Evolutionary conservation across 2,113 vertebrate genomes (phyloP).

Genomic region (Eonycteris spelaea): DNA sequence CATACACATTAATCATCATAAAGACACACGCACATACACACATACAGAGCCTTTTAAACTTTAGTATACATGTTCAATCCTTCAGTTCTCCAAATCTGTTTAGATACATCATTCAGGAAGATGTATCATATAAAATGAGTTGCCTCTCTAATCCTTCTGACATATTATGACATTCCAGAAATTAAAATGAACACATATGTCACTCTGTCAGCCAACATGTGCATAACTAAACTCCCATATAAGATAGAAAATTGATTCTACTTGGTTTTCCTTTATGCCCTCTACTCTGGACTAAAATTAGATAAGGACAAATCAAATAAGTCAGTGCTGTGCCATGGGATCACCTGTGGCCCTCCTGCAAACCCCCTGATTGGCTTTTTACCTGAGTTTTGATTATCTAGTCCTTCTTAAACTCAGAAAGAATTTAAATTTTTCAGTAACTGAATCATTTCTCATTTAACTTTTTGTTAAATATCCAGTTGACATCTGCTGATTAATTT

Average conservation of each 20-base stretch:
- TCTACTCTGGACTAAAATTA: not conserved
- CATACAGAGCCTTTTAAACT: not conserved
- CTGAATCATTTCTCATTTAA: not conserved
- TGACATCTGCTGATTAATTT: not conserved
- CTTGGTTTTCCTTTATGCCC: not conserved
- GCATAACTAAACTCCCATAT: not conserved
- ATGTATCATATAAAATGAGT: not conserved
- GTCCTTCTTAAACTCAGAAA: not conserved
- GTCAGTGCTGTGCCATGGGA: not conserved
- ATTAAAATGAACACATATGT: conserved; percentile 2
- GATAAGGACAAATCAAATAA: not conserved
- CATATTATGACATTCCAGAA: not conserved
- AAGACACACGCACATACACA: not conserved
- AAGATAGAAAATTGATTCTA: not conserved
- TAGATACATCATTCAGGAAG: not conserved
- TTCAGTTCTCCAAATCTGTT: not conserved
- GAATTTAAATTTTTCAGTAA: not conserved
- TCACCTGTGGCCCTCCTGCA: not conserved
- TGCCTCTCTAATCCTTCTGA: conserved; percentile 30
- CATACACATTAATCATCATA: not conserved
- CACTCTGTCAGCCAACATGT: not conserved
- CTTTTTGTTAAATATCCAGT: not conserved
- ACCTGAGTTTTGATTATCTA: not conserved
- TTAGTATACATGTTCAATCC: not conserved
- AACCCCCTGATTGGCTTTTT: not conserved